Evolutionary conservation across 2,113 vertebrate genomes (phyloP).

Genomic region (Brachyhypopomus gauderio): DNA sequence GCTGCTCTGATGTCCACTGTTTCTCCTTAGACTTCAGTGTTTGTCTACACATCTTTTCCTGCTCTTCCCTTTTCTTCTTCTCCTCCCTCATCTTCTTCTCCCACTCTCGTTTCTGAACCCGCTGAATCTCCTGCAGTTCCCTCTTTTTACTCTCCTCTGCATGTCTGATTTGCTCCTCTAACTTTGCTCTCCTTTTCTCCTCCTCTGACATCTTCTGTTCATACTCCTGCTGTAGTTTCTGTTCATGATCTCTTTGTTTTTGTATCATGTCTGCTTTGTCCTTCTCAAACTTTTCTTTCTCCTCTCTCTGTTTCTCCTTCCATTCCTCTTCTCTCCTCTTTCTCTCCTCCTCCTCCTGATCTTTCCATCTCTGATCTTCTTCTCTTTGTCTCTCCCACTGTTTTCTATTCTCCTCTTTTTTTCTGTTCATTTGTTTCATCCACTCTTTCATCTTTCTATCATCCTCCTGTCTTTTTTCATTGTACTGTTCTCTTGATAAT

Average conservation of each 20-base stretch:
- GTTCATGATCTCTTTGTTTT: conserved; percentile 13
- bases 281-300: background rate
- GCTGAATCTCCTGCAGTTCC: conserved; percentile 12
- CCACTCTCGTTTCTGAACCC: conserved; percentile 6
- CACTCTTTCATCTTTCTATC: background rate
- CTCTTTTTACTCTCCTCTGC: conserved; percentile 33
- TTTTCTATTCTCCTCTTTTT: conserved; percentile 59
- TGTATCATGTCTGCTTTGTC: conserved; percentile 20
- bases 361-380: too few species aligned
- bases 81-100: background rate
- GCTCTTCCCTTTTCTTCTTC: background rate
- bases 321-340: conserved; percentile 3
- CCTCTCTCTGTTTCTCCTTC: background rate
- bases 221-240: background rate
- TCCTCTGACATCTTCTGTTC: background rate
- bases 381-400: conserved; percentile 67
- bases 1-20: background rate
- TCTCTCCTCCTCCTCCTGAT: too few species aligned
- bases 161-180: conserved; percentile 20
- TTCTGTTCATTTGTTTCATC: background rate
- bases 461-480: too few species aligned
- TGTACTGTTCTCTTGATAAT: too few species aligned
- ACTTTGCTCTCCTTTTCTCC: background rate
- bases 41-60: background rate
- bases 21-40: background rate